Evolutionary conservation across 2,888 invertebrate genomes (phyloP).

Genomic region (Drosophila longiperda): DNA sequence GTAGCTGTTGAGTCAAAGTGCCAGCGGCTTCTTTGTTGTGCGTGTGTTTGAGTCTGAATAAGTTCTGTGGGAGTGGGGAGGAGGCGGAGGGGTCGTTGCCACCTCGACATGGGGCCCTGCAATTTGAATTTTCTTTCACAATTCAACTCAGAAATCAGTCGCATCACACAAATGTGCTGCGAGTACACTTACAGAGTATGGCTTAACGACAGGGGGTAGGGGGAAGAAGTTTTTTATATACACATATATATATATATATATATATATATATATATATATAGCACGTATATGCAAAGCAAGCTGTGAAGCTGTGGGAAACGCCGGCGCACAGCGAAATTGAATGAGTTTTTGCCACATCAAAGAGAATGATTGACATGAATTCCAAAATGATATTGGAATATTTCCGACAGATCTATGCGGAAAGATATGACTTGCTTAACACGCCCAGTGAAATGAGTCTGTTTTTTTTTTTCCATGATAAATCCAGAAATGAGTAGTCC

Average conservation of each 20-base stretch:
- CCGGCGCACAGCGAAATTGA: conserved; percentile 33
- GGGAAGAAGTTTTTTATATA: not conserved
- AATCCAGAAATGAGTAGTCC: conserved; percentile 9
- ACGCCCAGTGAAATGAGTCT: not conserved
- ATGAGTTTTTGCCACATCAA: conserved; percentile 46
- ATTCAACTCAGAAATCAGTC: conserved; percentile 40
- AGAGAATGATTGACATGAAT: conserved; percentile 51
- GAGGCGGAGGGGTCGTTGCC: conserved; percentile 41
- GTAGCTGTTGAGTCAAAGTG: conserved; percentile 17
- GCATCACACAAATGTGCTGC: conserved; percentile 27
- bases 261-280: not conserved
- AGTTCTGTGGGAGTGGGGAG: not conserved
- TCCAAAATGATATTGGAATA: conserved; percentile 40
- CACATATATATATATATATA: no score
- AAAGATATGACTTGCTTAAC: conserved; percentile 8
- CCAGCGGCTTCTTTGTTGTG: conserved; percentile 50
- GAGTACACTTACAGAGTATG: conserved; percentile 20
- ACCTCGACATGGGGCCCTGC: conserved; percentile 47
- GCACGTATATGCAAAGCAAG: conserved; percentile 20
- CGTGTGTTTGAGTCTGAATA: conserved; percentile 7
- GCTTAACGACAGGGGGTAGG: not conserved
- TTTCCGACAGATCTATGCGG: conserved; percentile 10
- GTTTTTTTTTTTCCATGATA: not conserved
- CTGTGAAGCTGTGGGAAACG: conserved; percentile 46
- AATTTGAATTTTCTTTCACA: conserved; percentile 16